Evolutionary conservation across 2,113 vertebrate species (phyloP).

Genomic region (Danio rerio): DNA sequence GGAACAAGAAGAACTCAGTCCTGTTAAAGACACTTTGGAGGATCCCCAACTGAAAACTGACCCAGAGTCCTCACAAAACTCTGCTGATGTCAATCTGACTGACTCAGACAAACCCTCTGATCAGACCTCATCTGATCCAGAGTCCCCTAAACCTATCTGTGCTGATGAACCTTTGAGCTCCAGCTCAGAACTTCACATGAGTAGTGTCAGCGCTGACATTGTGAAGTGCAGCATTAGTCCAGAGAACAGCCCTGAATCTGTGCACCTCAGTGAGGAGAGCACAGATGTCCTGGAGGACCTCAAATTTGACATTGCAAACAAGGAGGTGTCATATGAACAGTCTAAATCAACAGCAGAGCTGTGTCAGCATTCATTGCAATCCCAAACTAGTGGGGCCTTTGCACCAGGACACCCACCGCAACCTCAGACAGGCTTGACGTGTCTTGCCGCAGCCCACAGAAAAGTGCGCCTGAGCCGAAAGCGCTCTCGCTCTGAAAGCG

Average conservation of each 20-base stretch:
- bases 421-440: constrained; percentile 79
- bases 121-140: not conserved
- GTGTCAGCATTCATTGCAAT: constrained; percentile 76
- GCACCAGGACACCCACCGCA: constrained; percentile 70
- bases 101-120: not conserved
- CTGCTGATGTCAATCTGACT: constrained; percentile 74
- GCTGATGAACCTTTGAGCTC: not conserved
- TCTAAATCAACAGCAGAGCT: constrained; percentile 76
- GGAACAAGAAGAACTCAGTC: constrained; percentile 64
- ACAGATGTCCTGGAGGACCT: constrained; percentile 86
- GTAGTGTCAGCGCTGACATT: not conserved
- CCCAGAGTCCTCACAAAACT: constrained; percentile 41
- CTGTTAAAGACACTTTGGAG: constrained; percentile 41
- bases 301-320: constrained; percentile 78
- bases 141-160: not conserved
- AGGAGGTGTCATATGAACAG: constrained; percentile 76
- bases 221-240: not conserved
- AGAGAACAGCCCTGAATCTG: constrained; percentile 75
- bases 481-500: constrained; percentile 93
- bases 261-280: constrained; percentile 88
- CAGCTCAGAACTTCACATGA: not conserved
- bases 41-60: constrained; percentile 40
- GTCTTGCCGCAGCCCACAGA: constrained; percentile 80
- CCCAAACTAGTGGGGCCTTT: constrained; percentile 79
- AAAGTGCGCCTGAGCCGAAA: constrained; percentile 90